A percentile compares a stretch with the other conserved stretches of the same genome.
phyloP scores from a whole-genome alignment of 2,888 invertebrate genomes.

The Mongoloraphidia duomilia region DNA sequence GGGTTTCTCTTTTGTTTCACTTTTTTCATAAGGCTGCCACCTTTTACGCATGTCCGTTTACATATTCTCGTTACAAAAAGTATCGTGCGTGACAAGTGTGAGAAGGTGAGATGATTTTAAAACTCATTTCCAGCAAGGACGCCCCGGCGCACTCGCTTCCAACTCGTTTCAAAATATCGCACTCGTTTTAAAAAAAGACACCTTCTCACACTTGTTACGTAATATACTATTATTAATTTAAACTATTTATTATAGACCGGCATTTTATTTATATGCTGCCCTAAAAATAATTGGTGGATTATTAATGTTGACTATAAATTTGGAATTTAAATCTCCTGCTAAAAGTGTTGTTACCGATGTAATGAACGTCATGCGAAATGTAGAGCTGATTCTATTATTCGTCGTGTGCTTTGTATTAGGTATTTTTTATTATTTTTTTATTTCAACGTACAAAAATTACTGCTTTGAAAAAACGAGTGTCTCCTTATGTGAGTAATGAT shows the following conservation, averaged over 20 bases:
- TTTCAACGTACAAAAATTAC: background rate
- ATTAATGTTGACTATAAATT: slow-evolving; percentile 54
- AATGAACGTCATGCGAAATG: slow-evolving; percentile 46
- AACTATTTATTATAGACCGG: slow-evolving; percentile 40
- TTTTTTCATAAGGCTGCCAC: too few relatives aligned
- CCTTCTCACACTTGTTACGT: too few relatives aligned
- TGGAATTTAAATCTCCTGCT: slow-evolving; percentile 63
- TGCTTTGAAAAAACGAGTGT: background rate
- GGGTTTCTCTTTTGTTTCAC: too few relatives aligned
- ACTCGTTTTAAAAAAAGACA: too few relatives aligned
- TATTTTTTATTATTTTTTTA: slow-evolving; percentile 27
- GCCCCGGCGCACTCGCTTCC: too few relatives aligned
- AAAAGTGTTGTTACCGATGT: slow-evolving; percentile 55
- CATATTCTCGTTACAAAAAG: too few relatives aligned
- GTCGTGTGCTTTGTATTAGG: slow-evolving; percentile 58
- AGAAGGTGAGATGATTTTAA: too few relatives aligned
- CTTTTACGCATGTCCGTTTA: too few relatives aligned
- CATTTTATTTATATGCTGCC: slow-evolving; percentile 59
- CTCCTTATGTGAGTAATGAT: background rate
- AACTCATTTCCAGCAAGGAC: too few relatives aligned
- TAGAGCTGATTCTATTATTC: slow-evolving; percentile 58
- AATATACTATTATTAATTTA: background rate
- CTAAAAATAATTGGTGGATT: slow-evolving; percentile 51
- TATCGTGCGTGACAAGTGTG: too few relatives aligned
- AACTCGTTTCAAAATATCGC: too few relatives aligned